These are phyloP conservation scores for Hemistola chrysoprasaria DNA, from an alignment of 2,888 invertebrate genomes.

Conservation along the genomic window DNA sequence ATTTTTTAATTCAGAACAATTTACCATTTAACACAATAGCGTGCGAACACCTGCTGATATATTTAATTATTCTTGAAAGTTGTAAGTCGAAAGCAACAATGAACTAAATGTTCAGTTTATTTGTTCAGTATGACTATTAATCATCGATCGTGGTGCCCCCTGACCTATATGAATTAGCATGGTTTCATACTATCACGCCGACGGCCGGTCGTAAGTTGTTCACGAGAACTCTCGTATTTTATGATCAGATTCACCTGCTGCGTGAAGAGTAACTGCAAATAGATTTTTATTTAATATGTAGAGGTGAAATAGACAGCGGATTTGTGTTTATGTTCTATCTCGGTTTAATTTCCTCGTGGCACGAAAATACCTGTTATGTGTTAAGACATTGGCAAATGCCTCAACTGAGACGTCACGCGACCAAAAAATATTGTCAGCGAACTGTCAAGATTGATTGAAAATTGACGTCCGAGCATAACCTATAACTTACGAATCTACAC, in stretches of 20 bases:
- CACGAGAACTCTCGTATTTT: background rate
- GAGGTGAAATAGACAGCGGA: no score
- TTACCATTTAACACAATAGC: background rate
- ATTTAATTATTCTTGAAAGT: conserved; percentile 13
- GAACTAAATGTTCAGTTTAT: conserved; percentile 24
- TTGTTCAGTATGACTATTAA: conserved; percentile 26
- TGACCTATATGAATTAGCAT: conserved; percentile 30
- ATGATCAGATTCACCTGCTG: background rate
- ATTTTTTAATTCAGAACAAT: no score
- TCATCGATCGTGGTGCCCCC: conserved; percentile 31
- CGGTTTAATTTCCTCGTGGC: no score
- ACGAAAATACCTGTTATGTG: no score
- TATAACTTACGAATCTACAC: no score
- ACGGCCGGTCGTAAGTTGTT: conserved; percentile 13
- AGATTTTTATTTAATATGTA: conserved; percentile 4
- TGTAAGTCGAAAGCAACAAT: conserved; percentile 10
- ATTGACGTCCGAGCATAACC: no score
- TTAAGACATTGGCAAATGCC: no score
- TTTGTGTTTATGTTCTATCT: no score
- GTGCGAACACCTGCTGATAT: conserved; percentile 16
- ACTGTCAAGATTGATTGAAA: no score
- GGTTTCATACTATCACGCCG: conserved; percentile 26
- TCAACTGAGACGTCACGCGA: no score
- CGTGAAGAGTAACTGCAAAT: conserved; percentile 3
- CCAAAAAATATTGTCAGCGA: no score